phyloP scores from a whole-genome alignment of 2,797 vertebrate species.

The Ctenopoma kingsleyae region DNA sequence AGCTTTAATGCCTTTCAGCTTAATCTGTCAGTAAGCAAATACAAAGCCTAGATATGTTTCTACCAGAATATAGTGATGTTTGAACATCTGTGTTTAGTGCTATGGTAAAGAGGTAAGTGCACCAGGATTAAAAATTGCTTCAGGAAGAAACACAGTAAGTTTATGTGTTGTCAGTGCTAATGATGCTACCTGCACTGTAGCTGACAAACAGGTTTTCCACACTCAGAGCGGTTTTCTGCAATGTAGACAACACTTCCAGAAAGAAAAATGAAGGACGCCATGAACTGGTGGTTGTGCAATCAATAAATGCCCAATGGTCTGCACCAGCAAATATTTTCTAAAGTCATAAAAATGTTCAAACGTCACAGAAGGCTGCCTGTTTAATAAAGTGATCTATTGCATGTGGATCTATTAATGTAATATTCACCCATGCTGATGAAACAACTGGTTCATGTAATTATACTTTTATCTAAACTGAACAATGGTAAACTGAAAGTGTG shows the following conservation, averaged over 20 bases:
- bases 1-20: neutral
- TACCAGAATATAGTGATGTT: neutral
- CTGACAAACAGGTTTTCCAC: conserved; percentile 30
- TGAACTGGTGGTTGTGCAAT: conserved; percentile 35
- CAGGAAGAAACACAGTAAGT: neutral
- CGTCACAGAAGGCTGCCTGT: neutral
- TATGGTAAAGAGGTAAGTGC: neutral
- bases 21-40: neutral
- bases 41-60: neutral
- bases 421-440: conserved; percentile 11
- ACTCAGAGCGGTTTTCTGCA: conserved; percentile 50
- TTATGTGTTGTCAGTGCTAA: conserved; percentile 22
- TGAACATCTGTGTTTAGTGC: neutral
- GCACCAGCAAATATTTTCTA: conserved; percentile 37
- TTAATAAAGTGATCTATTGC: neutral
- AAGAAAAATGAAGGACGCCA: conserved; percentile 35
- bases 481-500: conserved; percentile 7
- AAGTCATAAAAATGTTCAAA: conserved; percentile 1
- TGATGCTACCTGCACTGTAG: conserved; percentile 24
- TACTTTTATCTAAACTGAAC: conserved; percentile 7
- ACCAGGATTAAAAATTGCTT: conserved; percentile 6
- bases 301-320: conserved; percentile 45
- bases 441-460: conserved; percentile 19
- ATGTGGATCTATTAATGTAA: neutral
- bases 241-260: conserved; percentile 38